Evolutionary conservation across 2,797 vertebrate genomes (phyloP).

Genomic region (Sebastes steindachneri): DNA sequence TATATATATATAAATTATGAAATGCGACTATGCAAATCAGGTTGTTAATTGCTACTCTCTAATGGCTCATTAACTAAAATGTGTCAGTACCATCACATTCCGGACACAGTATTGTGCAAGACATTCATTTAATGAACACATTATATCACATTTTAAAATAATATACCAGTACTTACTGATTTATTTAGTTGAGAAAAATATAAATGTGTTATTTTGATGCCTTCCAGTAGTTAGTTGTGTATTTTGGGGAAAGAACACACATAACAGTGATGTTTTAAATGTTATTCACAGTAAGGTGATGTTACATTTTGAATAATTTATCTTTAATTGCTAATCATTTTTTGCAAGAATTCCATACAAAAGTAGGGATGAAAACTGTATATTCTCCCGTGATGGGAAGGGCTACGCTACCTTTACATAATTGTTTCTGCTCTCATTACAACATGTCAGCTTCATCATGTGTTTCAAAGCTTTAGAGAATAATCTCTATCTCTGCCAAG

Average conservation of each 20-base stretch:
- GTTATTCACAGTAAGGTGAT: neutral
- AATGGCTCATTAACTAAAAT: neutral
- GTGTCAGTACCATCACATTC: neutral
- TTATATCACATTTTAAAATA: neutral
- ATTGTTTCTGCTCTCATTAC: neutral
- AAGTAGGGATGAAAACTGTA: neutral
- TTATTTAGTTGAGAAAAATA: neutral
- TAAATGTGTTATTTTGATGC: neutral
- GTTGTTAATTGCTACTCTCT: neutral
- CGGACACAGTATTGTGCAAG: neutral
- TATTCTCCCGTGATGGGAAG: neutral
- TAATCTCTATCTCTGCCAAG: neutral
- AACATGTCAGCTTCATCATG: neutral
- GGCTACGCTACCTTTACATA: neutral
- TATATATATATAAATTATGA: neutral
- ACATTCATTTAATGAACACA: neutral
- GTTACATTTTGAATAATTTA: neutral
- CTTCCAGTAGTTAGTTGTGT: neutral
- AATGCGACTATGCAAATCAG: neutral
- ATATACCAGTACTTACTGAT: neutral
- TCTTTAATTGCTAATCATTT: neutral
- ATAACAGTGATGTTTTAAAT: neutral
- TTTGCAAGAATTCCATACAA: neutral
- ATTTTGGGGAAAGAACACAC: neutral
- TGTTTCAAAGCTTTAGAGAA: constrained; percentile 12